Conservation (phyloP, 2,888 invertebrate genomes). For the Cecidostiba fungosa region DNA sequence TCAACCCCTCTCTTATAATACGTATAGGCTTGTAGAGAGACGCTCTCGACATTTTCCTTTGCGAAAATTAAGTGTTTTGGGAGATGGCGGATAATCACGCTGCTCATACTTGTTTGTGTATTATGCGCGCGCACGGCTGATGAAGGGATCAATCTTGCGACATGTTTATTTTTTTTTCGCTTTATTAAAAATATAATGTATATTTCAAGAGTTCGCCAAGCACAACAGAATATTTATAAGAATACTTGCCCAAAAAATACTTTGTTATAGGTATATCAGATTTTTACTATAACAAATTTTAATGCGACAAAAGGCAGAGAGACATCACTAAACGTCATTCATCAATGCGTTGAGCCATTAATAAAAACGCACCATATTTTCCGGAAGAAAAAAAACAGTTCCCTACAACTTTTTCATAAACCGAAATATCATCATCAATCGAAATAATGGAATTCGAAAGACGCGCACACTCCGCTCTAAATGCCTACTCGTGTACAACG, state of each 20-base stretch:
- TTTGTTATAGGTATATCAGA: too few relatives aligned
- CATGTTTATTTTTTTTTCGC: too few relatives aligned
- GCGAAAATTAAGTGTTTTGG: conserved; percentile 26
- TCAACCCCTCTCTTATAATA: not conserved
- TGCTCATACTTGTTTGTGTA: not conserved
- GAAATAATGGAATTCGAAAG: not conserved
- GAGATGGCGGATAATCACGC: not conserved
- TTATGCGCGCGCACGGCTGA: not conserved
- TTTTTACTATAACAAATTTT: too few relatives aligned
- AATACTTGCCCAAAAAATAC: too few relatives aligned
- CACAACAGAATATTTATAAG: too few relatives aligned
- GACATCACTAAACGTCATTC: too few relatives aligned
- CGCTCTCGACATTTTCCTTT: conserved; percentile 10
- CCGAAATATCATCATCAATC: not conserved
- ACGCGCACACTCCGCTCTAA: not conserved
- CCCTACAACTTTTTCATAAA: not conserved
- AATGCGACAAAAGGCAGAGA: too few relatives aligned
- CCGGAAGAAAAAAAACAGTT: not conserved
- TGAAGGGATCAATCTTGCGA: too few relatives aligned
- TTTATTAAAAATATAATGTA: too few relatives aligned
- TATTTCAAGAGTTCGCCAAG: too few relatives aligned
- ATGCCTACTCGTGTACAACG: not conserved
- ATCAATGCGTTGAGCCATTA: too few relatives aligned
- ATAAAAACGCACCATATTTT: not conserved
- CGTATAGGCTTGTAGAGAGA: too few relatives aligned